Percentiles rank a stretch among this genome's conserved stretches.
These are phyloP conservation scores for Pterois miles DNA, from an alignment of 2,797 vertebrate species.

Conservation along the genomic window DNA sequence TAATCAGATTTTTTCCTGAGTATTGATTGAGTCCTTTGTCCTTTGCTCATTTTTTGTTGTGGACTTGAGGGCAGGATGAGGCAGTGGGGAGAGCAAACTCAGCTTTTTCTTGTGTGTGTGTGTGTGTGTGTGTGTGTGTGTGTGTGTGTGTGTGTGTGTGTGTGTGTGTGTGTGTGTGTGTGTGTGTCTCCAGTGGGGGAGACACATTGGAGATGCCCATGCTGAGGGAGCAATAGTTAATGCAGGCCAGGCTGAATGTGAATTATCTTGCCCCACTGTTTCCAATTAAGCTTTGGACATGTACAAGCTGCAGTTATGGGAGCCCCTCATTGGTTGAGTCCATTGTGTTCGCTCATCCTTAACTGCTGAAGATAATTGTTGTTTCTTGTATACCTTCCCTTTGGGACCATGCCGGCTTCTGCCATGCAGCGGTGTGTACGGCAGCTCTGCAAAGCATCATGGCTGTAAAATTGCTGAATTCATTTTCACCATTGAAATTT, in stretches of 20 bases:
- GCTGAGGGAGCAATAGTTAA: constrained; percentile 76
- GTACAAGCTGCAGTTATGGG: constrained; percentile 74
- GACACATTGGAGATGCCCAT: constrained; percentile 55
- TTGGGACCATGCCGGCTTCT: constrained; percentile 44
- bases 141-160: background rate
- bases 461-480: constrained; percentile 53
- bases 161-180: background rate
- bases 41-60: constrained; percentile 50
- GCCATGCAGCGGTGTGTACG: constrained; percentile 45
- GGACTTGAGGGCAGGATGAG: constrained; percentile 38
- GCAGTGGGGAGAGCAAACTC: constrained; percentile 27
- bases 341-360: constrained; percentile 75
- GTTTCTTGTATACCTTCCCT: constrained; percentile 71
- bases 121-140: constrained; percentile 10
- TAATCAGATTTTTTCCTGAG: constrained; percentile 35
- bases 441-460: constrained; percentile 30
- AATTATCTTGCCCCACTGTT: constrained; percentile 78
- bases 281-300: constrained; percentile 79
- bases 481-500: constrained; percentile 45
- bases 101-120: constrained; percentile 24
- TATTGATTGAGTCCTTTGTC: constrained; percentile 60
- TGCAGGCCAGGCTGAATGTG: constrained; percentile 69
- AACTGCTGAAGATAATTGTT: constrained; percentile 80
- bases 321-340: constrained; percentile 63
- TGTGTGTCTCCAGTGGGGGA: constrained; percentile 24